A percentile compares a stretch with the other conserved stretches of the same genome.
phyloP scores from a whole-genome alignment of 2,888 invertebrate genomes.

The Harmothoe impar region DNA sequence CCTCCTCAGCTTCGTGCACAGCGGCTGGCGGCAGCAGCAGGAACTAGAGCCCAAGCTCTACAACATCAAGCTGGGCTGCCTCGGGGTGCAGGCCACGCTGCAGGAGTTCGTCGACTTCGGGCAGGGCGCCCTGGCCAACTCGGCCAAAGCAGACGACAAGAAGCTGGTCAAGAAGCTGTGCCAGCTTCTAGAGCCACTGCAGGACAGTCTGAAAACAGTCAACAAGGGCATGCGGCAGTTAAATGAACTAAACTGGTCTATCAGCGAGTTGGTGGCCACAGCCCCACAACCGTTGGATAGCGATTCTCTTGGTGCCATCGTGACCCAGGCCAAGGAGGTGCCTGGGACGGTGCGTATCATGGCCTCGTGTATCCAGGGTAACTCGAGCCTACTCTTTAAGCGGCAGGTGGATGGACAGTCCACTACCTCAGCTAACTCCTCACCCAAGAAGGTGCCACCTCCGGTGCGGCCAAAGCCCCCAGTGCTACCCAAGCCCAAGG shows the following conservation, averaged over 20 bases:
- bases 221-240: constrained; percentile 74
- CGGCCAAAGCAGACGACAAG: constrained; percentile 85
- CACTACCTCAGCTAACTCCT: neutral
- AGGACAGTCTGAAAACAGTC: constrained; percentile 75
- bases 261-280: constrained; percentile 68
- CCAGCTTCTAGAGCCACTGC: constrained; percentile 77
- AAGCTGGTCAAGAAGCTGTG: constrained; percentile 78
- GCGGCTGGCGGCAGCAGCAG: constrained; percentile 91
- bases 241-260: constrained; percentile 78
- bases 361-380: constrained; percentile 91
- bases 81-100: constrained; percentile 90
- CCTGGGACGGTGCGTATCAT: constrained; percentile 95
- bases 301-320: constrained; percentile 92
- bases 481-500: constrained; percentile 55
- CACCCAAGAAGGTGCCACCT: constrained; percentile 65
- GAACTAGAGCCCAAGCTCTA: constrained; percentile 90
- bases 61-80: constrained; percentile 92
- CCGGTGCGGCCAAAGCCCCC: constrained; percentile 55
- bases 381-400: constrained; percentile 79
- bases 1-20: constrained; percentile 89
- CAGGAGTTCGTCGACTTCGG: constrained; percentile 95
- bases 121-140: constrained; percentile 94
- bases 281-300: constrained; percentile 82
- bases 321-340: constrained; percentile 92
- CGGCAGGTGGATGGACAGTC: neutral